Percentiles rank a stretch among this genome's conserved stretches.
These are phyloP conservation scores for Poeciliopsis infans DNA, from an alignment of 2,797 vertebrate species.

Conservation along the genomic window DNA sequence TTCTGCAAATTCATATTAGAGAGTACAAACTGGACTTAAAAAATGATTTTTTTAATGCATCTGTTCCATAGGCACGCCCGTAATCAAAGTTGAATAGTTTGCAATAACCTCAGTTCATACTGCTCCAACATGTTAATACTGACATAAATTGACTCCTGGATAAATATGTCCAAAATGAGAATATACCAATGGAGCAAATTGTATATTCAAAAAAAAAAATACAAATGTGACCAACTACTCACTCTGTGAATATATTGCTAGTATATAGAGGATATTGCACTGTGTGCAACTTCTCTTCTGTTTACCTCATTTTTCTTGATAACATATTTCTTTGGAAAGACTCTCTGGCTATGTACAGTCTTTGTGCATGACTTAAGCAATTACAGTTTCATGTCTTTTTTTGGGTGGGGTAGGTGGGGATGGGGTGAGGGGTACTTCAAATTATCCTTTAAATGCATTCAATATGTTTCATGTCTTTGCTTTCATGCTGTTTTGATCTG, in stretches of 20 bases:
- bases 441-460: not conserved
- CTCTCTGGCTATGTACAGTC: not conserved
- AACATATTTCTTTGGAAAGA: not conserved
- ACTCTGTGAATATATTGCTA: not conserved
- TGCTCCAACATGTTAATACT: too few species aligned
- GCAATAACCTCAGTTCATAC: too few species aligned
- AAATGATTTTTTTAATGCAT: too few species aligned
- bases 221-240: not conserved
- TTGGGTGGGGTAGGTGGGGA: too few species aligned
- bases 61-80: too few species aligned
- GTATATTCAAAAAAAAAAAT: not conserved
- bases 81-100: too few species aligned
- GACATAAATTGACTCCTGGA: too few species aligned
- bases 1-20: not conserved
- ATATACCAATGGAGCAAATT: not conserved
- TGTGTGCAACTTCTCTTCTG: not conserved
- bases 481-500: not conserved
- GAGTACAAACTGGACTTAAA: not conserved
- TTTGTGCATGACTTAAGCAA: not conserved
- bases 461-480: not conserved
- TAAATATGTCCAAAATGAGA: too few species aligned
- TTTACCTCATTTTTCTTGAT: not conserved
- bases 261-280: not conserved
- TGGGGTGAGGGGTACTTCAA: not conserved
- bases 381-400: not conserved